Evolutionary conservation across 2,888 invertebrate species (phyloP), one percentile per base, ranked within the genome.

Genomic region (Arge pagana): DNA sequence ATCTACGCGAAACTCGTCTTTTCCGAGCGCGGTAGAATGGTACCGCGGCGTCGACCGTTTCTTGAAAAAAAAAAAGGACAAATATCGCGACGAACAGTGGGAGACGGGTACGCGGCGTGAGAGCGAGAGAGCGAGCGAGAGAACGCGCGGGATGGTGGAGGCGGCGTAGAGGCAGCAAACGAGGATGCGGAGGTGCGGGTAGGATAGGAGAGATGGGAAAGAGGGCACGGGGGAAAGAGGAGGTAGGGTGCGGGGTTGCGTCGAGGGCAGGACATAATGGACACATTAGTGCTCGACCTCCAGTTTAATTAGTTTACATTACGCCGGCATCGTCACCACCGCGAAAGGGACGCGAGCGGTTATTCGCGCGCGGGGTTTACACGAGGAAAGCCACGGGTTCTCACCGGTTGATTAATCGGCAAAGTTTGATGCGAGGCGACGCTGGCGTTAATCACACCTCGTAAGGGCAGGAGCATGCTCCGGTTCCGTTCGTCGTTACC

Each of bases 231-330:
- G n/a, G 19, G 59, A 50, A 56, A 55, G 54, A 35, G 48, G 55
- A 53, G 62, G 67, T 68, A 67, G 68, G 61, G 63, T 53, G 53
- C 51, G 56, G 56, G 52, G 59, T 55, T 58, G 58, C 61, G 61
- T 56, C 56, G 65, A 66, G 64, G 62, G 66, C 65, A 62, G 63
- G 60, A 62, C 68, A 70, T 74, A 74, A 74, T 73, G 73, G 73
- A 72, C 67, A 68, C 74, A 74, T 74, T 74, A 73, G 70, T 70
- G 67, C 69, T 61, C 63, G 67, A 67, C 67, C 72, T 71, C 71
- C 63, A 64, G 69, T 74, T 74, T 74, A 74, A 74, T 74, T 74
- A 74, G 74, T 74, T 74, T 72, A 72, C 73, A 74, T 74, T 73
- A 74, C 66, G 66, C 66, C 62, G 62, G 66, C 67, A 69, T 71